phyloP scores from a whole-genome alignment of 2,888 invertebrate species.

The Falcaria lacertinaria region DNA sequence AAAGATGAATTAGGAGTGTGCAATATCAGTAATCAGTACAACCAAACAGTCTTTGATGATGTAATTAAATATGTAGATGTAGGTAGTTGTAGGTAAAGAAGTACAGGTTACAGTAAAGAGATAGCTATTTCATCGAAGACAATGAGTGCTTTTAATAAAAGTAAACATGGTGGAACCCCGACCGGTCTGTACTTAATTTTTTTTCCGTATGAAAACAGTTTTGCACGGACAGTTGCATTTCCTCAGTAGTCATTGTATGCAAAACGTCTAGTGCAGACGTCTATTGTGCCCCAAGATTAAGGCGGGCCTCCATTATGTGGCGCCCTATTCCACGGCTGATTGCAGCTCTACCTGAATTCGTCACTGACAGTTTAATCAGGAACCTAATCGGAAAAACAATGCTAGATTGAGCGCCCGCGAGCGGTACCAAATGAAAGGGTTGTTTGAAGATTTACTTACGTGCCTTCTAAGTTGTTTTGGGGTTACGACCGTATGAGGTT shows the following conservation, averaged over 20 bases:
- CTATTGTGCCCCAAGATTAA: constrained; percentile 74
- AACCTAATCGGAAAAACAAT: constrained; percentile 72
- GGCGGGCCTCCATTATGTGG: constrained; percentile 63
- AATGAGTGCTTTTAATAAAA: neutral
- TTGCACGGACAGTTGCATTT: constrained; percentile 40
- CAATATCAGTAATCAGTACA: no score
- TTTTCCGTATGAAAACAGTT: constrained; percentile 15
- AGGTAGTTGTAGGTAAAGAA: no score
- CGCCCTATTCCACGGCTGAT: constrained; percentile 63
- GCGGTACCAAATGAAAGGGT: constrained; percentile 6
- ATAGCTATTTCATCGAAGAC: no score
- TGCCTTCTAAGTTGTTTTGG: constrained; percentile 17
- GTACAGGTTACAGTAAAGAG: no score
- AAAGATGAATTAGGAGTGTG: no score
- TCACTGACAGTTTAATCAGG: constrained; percentile 61
- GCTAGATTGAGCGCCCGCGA: constrained; percentile 36
- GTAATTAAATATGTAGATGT: no score
- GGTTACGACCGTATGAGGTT: neutral
- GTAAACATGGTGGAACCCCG: neutral
- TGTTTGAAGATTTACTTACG: neutral
- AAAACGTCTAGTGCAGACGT: constrained; percentile 67
- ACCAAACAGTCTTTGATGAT: no score
- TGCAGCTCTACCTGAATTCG: constrained; percentile 44
- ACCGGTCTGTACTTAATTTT: neutral
- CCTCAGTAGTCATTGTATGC: constrained; percentile 68